phyloP scores from a whole-genome alignment of 2,797 vertebrate species.

The Nannoperca obscura region DNA sequence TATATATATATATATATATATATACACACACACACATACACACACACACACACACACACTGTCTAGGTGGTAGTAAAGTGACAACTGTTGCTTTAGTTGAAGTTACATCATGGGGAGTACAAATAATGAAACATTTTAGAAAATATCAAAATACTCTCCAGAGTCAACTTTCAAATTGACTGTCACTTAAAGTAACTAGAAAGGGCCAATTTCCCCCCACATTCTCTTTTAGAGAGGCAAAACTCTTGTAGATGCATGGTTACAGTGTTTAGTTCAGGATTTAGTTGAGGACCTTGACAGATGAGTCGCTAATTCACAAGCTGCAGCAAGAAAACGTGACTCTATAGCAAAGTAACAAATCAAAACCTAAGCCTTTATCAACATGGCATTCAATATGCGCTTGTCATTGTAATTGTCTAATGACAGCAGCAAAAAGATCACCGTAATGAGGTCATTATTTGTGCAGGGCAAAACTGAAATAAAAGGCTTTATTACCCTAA shows the following conservation, averaged over 20 bases:
- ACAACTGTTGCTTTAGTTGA: neutral
- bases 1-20: too few species aligned
- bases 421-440: conserved; percentile 33
- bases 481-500: conserved; percentile 38
- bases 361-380: conserved; percentile 19
- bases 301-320: neutral
- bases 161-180: neutral
- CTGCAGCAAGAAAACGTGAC: neutral
- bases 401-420: conserved; percentile 34
- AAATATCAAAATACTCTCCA: too few species aligned
- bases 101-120: neutral
- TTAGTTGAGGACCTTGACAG: neutral
- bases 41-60: too few species aligned
- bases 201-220: neutral
- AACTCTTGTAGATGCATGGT: neutral
- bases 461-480: conserved; percentile 44
- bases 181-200: neutral
- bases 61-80: too few species aligned
- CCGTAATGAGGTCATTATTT: conserved; percentile 41
- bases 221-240: neutral
- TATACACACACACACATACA: too few species aligned
- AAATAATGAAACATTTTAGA: neutral
- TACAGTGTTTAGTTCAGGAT: neutral
- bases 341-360: conserved; percentile 5
- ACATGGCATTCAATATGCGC: neutral